Evolutionary conservation across 2,113 vertebrate genomes (phyloP), one percentile per base, ranked within the genome.

Genomic region (Eubucco bourcierii): DNA sequence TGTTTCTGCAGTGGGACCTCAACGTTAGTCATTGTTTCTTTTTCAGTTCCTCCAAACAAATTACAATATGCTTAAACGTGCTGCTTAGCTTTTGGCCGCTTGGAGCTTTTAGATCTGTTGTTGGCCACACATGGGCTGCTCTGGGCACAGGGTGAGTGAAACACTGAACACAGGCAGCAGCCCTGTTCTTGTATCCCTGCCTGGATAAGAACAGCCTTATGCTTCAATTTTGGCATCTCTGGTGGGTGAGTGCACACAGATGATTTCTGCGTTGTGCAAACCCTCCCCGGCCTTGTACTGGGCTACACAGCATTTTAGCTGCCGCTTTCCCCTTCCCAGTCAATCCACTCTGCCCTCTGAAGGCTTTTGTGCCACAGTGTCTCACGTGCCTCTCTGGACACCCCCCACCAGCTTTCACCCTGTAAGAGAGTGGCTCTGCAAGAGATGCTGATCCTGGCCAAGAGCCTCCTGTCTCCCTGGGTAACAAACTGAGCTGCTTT

Each of bases 231-330:
- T 61, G 64, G 14, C 72, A 47, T 1, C 0, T 20, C 59, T 63
- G 59, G 14, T 25, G 7, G 27, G 24, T 8, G 41, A 34, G 15
- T 0, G 1, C 46, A 44, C 15, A 10, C 1, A 0, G 3, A 31
- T 31, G 34, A 53, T 19, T 79, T 55, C 31, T 47, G 83, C 4
- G 0, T 4, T 9, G 29, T 56, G 39, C 68, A 76, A 83, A 63
- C 15, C 33, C 33, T 73, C 59, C 37, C 31, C 15, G 67, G 59
- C 79, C 72, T 18, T 55, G 15, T 67, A 44, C 1, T 1, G 47
- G 31, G 53, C 70, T 55, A 46, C 29, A 58, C 66, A 33, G 41
- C 4, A 2, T 5, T 0, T 41, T 27, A 12, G 58, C 59, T 68
- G 47, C 44, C 1, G 9, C 13, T 27, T 33, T 28, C 29, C 39